A percentile compares a stretch with the other conserved stretches of the same genome.
Conservation (phyloP, 2,888 invertebrate species). For the Globia sparganii region DNA sequence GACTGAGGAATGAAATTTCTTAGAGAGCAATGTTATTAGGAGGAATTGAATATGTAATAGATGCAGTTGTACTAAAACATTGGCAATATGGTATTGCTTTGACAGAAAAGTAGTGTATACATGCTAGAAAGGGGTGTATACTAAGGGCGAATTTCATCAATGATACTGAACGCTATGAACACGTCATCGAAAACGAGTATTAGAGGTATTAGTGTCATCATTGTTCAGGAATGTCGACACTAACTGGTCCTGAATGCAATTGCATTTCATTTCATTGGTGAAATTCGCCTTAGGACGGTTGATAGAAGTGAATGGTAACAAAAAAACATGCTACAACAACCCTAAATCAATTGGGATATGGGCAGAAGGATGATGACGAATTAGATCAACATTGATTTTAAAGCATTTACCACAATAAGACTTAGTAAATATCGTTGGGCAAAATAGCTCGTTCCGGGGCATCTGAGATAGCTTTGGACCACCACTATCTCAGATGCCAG, state of each 20-base stretch:
- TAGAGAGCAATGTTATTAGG: constrained; percentile 2
- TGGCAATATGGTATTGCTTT: not conserved
- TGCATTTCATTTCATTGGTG: not conserved
- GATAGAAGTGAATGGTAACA: too few relatives aligned
- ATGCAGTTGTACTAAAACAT: not conserved
- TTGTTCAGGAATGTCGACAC: not conserved
- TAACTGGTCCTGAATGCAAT: not conserved
- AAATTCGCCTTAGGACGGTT: not conserved
- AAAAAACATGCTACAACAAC: too few relatives aligned
- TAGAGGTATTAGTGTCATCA: not conserved
- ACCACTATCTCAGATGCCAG: too few relatives aligned
- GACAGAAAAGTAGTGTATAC: not conserved
- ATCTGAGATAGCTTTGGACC: too few relatives aligned
- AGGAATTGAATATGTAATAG: not conserved
- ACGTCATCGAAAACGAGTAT: not conserved
- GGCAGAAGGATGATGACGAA: not conserved
- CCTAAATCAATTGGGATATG: too few relatives aligned
- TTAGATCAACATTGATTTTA: not conserved
- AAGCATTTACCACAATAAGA: not conserved
- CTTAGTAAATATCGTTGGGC: not conserved
- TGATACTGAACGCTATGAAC: not conserved
- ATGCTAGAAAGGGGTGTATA: not conserved
- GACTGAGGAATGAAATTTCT: constrained; percentile 24
- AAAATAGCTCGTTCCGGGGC: not conserved
- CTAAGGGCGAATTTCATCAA: not conserved